A percentile compares a stretch with the other conserved stretches of the same genome.
Conservation (phyloP, 2,113 vertebrate genomes). For the Megaceryle torquata region DNA sequence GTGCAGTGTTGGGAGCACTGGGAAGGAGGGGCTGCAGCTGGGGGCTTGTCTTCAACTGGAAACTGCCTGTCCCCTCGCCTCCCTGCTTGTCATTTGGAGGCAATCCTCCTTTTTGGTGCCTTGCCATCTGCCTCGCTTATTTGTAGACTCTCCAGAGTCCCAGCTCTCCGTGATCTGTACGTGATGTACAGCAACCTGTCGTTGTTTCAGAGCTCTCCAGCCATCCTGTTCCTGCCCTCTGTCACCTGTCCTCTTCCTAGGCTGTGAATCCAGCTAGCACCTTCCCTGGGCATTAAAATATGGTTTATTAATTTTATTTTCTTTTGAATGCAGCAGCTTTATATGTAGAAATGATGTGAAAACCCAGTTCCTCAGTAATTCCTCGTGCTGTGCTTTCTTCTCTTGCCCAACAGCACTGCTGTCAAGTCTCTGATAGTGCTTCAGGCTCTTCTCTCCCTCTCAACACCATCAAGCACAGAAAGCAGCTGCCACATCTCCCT, state of each 20-base stretch:
- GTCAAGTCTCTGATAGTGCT: neutral
- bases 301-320: neutral
- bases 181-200: neutral
- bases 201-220: neutral
- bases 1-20: neutral
- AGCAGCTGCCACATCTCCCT: neutral
- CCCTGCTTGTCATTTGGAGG: neutral
- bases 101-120: neutral
- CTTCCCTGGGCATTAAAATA: neutral
- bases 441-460: neutral
- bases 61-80: neutral
- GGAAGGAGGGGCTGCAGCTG: neutral
- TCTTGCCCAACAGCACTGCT: neutral
- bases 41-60: neutral
- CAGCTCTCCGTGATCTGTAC: neutral
- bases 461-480: neutral
- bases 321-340: neutral
- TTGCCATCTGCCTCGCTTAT: neutral
- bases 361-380: neutral
- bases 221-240: neutral
- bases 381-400: neutral
- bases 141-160: neutral
- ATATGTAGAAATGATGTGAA: neutral
- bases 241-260: neutral
- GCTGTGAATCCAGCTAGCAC: neutral